Evolutionary conservation across 2,113 vertebrate species (phyloP).

Genomic region (Ptychochromis oligacanthus): DNA sequence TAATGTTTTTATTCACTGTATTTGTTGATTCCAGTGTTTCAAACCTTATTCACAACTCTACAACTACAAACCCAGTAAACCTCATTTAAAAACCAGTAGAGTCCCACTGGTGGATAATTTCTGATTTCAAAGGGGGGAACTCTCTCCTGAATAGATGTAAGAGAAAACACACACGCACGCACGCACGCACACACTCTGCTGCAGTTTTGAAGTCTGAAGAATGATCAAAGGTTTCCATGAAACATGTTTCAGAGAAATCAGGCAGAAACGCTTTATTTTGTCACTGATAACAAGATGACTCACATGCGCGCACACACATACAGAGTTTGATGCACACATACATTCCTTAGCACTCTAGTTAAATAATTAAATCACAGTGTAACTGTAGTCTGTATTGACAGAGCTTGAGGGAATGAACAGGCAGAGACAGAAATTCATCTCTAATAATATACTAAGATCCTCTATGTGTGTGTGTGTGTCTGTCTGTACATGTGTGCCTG

Average conservation of each 20-base stretch:
- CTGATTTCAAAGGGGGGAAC: conserved; percentile 36
- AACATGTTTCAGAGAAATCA: conserved; percentile 12
- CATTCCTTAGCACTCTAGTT: conserved; percentile 5
- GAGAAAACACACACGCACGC: not conserved
- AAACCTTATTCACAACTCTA: not conserved
- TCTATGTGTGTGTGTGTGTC: not conserved
- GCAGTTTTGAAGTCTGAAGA: conserved; percentile 4
- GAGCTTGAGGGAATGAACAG: conserved; percentile 30
- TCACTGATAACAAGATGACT: not conserved
- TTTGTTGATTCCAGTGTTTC: not conserved
- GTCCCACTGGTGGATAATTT: conserved; percentile 14
- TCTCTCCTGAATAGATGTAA: conserved; percentile 36
- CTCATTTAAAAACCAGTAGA: conserved; percentile 18
- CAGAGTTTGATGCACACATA: not conserved
- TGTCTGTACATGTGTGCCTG: not conserved
- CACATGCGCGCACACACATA: not conserved
- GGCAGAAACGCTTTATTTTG: not conserved
- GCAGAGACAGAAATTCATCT: conserved; percentile 47
- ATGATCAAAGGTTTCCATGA: conserved; percentile 28
- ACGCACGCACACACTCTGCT: not conserved
- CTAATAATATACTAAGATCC: conserved; percentile 29
- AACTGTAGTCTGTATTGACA: not conserved
- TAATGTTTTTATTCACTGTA: not conserved
- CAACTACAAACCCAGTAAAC: not conserved
- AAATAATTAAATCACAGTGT: conserved; percentile 24